Base-by-base conservation (phyloP, 2,888 invertebrate genomes). In the Drosophila lacicola region DNA sequence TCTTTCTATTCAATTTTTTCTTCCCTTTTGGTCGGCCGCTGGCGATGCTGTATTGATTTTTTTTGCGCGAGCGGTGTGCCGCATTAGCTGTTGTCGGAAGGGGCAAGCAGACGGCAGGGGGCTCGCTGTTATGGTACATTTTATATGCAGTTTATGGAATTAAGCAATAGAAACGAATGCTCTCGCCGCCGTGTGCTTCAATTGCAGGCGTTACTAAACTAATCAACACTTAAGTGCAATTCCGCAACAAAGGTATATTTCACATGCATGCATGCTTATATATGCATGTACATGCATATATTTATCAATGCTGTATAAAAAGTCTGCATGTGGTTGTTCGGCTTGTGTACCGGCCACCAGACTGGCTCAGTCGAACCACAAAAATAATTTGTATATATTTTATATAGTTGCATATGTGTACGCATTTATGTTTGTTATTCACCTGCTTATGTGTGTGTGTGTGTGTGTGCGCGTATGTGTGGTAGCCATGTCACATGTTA, bases 31-130 rank as follows among this genome's bases (percentile, higher is more conserved):
- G 55, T 56, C 63, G 65, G 62, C 49, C 64, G 69, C 56, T 60
- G 49, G 82, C 82, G 89, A 83, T 83, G 82, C 89, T 83, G 89
- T 83, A 83, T 83, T 88, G 82, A 83, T 83, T 82, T 82, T 82
- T 80, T 72, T 74, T 71, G 73, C 67, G 83, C 72, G 76, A 65
- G 62, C 70, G 61, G 47, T 78, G 65, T 55, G 83, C 29, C 56
- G 60, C 64, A 39, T 58, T 68, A 57, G 60, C 17, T 47, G 34
- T 34, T 9, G 41, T 33, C 5, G 4, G 41, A 29, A 11, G 25
- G 25, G 41, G 13, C 13, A 9, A n/a, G 41, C 5, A 17, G 44
- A 19, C 45, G n/a, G 13, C 14, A 25, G 34, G 64, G 36, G 13
- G 50, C 41, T 41, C 9, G 51, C 72, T 60, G 58, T 77, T 72